Percentiles rank a stretch among this genome's conserved stretches.
These are phyloP conservation scores for Cuculus canorus DNA, from an alignment of 2,797 vertebrate genomes.

Conservation along the genomic window DNA sequence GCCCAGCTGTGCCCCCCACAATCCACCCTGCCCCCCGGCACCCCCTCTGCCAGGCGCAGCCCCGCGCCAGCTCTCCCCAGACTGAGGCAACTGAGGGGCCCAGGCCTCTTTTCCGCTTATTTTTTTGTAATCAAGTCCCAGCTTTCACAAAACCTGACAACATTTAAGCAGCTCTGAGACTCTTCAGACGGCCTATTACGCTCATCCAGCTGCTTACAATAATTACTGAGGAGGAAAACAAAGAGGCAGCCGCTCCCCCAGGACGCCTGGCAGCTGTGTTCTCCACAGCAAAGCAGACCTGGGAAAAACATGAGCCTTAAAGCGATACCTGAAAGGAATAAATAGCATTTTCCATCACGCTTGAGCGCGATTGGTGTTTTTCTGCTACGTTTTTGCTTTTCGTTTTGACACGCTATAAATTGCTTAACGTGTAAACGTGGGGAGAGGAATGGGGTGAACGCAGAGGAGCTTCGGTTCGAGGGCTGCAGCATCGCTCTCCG, in stretches of 20 bases:
- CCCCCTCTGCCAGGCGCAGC: background rate
- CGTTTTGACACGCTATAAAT: rapidly evolving
- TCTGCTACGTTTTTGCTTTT: rapidly evolving
- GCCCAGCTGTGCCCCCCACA: too few relatives aligned
- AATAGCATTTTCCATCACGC: rapidly evolving
- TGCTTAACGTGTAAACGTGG: rapidly evolving
- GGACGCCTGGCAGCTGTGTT: rapidly evolving
- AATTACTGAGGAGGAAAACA: background rate
- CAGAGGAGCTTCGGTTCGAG: background rate
- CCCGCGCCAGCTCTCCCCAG: background rate
- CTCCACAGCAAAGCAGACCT: rapidly evolving
- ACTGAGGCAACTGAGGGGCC: too few relatives aligned
- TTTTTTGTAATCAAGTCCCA: too few relatives aligned
- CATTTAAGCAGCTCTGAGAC: background rate
- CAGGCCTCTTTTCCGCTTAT: background rate
- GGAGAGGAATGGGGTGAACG: rapidly evolving
- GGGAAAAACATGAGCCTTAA: background rate
- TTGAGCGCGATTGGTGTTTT: rapidly evolving
- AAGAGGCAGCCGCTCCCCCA: background rate
- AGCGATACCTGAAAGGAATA: rapidly evolving
- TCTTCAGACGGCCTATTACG: background rate
- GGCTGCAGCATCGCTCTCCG: too few relatives aligned
- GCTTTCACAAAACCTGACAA: background rate
- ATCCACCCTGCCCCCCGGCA: too few relatives aligned
- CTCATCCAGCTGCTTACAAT: background rate